phyloP scores from a whole-genome alignment of 2,888 invertebrate genomes.

The Hipparchia sbordonii region DNA sequence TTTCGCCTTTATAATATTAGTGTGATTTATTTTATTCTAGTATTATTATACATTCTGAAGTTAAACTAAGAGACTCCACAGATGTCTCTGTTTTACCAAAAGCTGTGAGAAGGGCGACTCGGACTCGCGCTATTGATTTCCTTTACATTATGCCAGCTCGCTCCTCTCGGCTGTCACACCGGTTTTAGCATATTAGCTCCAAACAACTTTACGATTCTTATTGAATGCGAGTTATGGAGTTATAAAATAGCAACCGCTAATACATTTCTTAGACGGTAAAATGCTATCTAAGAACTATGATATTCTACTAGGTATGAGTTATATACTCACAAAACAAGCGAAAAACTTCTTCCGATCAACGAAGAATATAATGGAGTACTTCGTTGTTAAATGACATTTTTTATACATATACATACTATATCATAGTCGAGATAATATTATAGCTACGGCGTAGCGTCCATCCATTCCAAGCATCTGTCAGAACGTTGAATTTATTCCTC shows the following conservation, averaged over 20 bases:
- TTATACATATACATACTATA: too few relatives aligned
- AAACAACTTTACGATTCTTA: conserved; percentile 24
- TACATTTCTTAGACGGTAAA: not conserved
- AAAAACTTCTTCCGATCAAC: too few relatives aligned
- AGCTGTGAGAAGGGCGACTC: conserved; percentile 62
- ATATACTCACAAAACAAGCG: too few relatives aligned
- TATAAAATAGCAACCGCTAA: conserved; percentile 13
- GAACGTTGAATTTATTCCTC: too few relatives aligned
- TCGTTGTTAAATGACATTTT: too few relatives aligned
- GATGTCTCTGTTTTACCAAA: conserved; percentile 51
- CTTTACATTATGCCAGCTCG: conserved; percentile 57
- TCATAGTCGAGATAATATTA: too few relatives aligned
- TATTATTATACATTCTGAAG: not conserved
- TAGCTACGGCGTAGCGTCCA: too few relatives aligned
- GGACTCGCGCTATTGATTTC: conserved; percentile 71
- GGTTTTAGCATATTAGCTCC: conserved; percentile 32
- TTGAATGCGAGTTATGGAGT: conserved; percentile 16
- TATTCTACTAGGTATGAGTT: too few relatives aligned
- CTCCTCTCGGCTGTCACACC: conserved; percentile 37
- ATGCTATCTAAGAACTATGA: not conserved
- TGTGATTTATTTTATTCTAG: too few relatives aligned
- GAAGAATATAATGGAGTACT: too few relatives aligned
- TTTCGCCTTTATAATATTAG: too few relatives aligned
- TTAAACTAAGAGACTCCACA: conserved; percentile 40
- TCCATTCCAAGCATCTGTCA: too few relatives aligned